Evolutionary conservation across 1,140 invertebrate genomes (phyloP), one percentile per base, ranked within the genome.

Genomic region (Bilobella aurantiaca): DNA sequence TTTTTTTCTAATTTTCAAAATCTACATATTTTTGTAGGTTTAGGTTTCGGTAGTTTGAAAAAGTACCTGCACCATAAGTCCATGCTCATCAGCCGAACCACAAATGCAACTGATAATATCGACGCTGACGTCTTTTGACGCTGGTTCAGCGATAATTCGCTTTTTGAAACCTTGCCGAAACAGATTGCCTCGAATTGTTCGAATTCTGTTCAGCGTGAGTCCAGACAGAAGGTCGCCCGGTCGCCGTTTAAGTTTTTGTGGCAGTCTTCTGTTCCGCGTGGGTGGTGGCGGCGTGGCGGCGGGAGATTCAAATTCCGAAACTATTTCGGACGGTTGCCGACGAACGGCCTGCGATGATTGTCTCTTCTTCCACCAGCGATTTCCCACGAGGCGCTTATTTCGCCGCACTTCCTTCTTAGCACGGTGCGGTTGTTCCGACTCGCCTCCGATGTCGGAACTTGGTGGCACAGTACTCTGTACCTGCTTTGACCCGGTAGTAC

Each of bases 31-130:
- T 16, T 12, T 37, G 25, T 30, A 49, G 29, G 5, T n/a, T 12
- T 18, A 56, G 12, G 12, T 18, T 49, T 62, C 12, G 5, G 29
- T 49, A 56, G n/a, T n/a, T n/a, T n/a, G n/a, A 42, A 42, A 2
- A 78, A 59, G 32, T 74, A 80, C 79, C 75, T 80, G 80, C 72
- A 96, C 90, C 91, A 95, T 96, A 2, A 95, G 78, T 2, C 92
- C 93, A 76, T 93, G 91, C 78, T 96, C 93, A 78, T 95, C 91
- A 67, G 82, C 84, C 73, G 82, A 80, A 14, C 83, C 82, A 83
- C 91, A 93, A 27, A 85, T 84, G 76, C 91, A 94, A 77, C 92
- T 91, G 60, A 93, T 91, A 61, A 93, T 86, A 79, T 94, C 91
- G 74, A 78, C 76, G n/a, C 66, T 64, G 3, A 70, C 68, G 58